Percentiles rank a stretch among this genome's conserved stretches.
Conservation (phyloP, 1,140 invertebrate genomes). For the Camponotus floridanus region DNA sequence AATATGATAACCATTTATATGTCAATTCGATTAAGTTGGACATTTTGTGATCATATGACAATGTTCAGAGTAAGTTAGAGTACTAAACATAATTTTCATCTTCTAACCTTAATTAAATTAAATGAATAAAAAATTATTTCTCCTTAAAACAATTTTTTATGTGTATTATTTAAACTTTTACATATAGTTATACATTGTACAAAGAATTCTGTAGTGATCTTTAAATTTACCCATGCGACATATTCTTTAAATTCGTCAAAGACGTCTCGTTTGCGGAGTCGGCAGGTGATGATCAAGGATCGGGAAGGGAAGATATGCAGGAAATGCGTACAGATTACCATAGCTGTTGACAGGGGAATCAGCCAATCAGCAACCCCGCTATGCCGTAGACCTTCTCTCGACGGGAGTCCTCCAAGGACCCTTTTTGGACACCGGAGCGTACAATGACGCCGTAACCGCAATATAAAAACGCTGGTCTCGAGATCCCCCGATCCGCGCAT, state of each 20-base stretch:
- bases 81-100: neutral
- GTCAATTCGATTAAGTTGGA: neutral
- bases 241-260: neutral
- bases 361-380: constrained; percentile 39
- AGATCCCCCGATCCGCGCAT: constrained; percentile 55
- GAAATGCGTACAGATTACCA: constrained; percentile 65
- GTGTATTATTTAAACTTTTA: neutral
- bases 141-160: neutral
- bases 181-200: neutral
- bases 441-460: constrained; percentile 68
- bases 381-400: constrained; percentile 44
- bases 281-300: constrained; percentile 39
- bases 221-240: neutral
- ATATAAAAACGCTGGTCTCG: constrained; percentile 58
- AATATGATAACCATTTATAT: neutral
- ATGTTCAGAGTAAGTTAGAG: constrained; percentile 4
- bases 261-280: neutral
- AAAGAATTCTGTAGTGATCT: neutral
- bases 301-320: constrained; percentile 43
- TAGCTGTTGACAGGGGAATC: constrained; percentile 71
- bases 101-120: constrained; percentile 1
- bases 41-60: neutral
- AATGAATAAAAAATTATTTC: neutral
- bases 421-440: constrained; percentile 8
- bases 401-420: constrained; percentile 45